phyloP scores from a whole-genome alignment of 2,888 invertebrate genomes.

The Meghimatium bilineatum region DNA sequence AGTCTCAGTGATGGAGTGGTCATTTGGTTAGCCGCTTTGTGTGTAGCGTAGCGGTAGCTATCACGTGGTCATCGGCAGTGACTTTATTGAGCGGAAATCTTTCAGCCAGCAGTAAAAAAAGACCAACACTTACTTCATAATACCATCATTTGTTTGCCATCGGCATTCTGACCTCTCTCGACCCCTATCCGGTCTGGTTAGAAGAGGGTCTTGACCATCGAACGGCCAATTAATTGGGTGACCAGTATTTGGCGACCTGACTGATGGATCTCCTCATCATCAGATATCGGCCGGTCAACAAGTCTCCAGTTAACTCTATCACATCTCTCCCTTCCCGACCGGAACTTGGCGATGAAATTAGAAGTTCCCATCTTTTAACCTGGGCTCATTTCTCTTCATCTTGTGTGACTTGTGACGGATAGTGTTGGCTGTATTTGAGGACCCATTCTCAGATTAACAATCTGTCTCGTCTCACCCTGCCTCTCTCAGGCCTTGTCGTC shows the following conservation, averaged over 20 bases:
- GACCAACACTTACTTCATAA: constrained; percentile 45
- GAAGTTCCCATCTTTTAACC: constrained; percentile 45
- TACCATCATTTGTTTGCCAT: constrained; percentile 40
- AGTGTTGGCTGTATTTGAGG: neutral
- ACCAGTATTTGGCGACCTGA: constrained; percentile 13
- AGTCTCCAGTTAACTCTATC: constrained; percentile 32
- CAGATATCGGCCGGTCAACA: constrained; percentile 36
- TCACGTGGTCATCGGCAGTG: neutral
- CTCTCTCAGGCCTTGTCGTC: too few species aligned
- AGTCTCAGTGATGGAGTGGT: neutral
- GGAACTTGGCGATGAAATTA: constrained; percentile 23
- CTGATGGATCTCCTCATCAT: constrained; percentile 35
- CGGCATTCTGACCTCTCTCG: constrained; percentile 44
- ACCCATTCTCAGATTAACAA: constrained; percentile 30
- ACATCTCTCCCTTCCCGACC: constrained; percentile 17
- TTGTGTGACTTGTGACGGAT: constrained; percentile 34
- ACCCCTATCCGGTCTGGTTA: constrained; percentile 27
- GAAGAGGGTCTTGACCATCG: constrained; percentile 42
- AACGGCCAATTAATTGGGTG: constrained; percentile 38
- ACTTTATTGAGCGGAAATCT: neutral
- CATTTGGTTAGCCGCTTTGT: neutral
- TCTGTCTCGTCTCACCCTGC: neutral
- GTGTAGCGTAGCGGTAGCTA: neutral
- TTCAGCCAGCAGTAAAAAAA: neutral
- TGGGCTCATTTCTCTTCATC: constrained; percentile 39